These are phyloP conservation scores for Thunnus maccoyii DNA, from an alignment of 2,113 vertebrate genomes.

Conservation along the genomic window DNA sequence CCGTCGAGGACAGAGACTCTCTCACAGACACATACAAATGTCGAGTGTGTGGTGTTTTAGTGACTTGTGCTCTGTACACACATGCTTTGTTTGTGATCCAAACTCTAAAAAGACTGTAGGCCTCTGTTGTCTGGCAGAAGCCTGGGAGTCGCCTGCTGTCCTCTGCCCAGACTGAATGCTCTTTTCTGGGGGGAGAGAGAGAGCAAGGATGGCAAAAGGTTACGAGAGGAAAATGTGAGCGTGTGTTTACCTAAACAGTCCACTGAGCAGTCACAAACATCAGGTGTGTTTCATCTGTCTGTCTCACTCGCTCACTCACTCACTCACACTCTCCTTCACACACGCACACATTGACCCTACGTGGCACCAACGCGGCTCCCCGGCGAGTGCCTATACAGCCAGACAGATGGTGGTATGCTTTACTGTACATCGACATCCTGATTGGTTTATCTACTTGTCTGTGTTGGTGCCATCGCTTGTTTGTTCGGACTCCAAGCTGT, in stretches of 20 bases:
- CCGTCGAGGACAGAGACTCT: background rate
- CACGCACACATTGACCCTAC: constrained; percentile 34
- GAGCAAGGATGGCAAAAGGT: constrained; percentile 22
- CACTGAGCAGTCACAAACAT: constrained; percentile 8
- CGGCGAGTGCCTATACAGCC: constrained; percentile 58
- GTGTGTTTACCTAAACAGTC: background rate
- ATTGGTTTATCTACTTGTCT: constrained; percentile 73
- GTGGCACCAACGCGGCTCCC: constrained; percentile 48
- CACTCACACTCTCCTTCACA: background rate
- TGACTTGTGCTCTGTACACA: constrained; percentile 57
- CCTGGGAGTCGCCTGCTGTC: constrained; percentile 54
- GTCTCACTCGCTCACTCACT: constrained; percentile 5
- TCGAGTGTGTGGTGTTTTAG: constrained; percentile 46
- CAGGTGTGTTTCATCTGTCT: background rate
- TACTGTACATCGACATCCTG: constrained; percentile 71
- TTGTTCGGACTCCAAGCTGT: constrained; percentile 73
- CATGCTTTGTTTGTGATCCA: constrained; percentile 60
- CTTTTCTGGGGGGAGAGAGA: constrained; percentile 37
- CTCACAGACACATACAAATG: constrained; percentile 33
- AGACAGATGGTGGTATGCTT: constrained; percentile 68
- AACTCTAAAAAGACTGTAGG: constrained; percentile 59
- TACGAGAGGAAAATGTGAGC: constrained; percentile 15
- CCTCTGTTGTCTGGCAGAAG: constrained; percentile 69
- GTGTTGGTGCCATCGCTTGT: constrained; percentile 67
- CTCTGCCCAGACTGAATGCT: constrained; percentile 42